phyloP scores from a whole-genome alignment of 2,797 vertebrate genomes.

The Monodelphis domestica region DNA sequence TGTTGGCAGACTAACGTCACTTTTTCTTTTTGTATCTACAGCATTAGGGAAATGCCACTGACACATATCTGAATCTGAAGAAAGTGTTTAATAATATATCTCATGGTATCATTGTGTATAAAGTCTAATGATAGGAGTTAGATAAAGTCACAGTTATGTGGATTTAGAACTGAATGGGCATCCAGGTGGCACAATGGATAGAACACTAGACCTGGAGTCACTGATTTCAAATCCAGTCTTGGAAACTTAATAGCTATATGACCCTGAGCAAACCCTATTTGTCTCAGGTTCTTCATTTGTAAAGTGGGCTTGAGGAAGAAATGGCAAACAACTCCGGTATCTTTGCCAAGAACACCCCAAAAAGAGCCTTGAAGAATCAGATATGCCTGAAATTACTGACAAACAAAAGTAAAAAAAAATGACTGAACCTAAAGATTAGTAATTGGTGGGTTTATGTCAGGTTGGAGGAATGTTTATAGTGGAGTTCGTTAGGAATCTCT shows the following conservation, averaged over 20 bases:
- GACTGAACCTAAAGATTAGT: background rate
- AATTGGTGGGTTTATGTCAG: background rate
- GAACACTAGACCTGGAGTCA: too few species aligned
- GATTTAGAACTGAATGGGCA: background rate
- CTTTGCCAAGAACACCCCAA: too few species aligned
- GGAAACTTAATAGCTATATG: too few species aligned
- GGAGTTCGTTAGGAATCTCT: background rate
- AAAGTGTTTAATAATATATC: background rate
- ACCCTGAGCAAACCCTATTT: too few species aligned
- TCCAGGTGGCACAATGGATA: too few species aligned
- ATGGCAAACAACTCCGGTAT: too few species aligned
- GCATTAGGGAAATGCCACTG: background rate
- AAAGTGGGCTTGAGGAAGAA: too few species aligned
- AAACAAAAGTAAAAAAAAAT: too few species aligned
- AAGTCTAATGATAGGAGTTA: background rate
- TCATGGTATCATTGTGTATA: background rate
- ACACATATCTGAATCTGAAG: background rate
- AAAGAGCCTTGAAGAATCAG: too few species aligned
- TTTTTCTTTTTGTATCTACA: background rate
- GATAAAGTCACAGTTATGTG: background rate
- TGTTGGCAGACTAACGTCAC: background rate
- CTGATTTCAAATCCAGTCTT: too few species aligned
- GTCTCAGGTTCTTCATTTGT: too few species aligned
- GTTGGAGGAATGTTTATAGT: background rate
- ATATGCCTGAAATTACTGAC: too few species aligned